Conservation (phyloP, 2,797 vertebrate genomes). For the Cryptoprocta ferox region DNA sequence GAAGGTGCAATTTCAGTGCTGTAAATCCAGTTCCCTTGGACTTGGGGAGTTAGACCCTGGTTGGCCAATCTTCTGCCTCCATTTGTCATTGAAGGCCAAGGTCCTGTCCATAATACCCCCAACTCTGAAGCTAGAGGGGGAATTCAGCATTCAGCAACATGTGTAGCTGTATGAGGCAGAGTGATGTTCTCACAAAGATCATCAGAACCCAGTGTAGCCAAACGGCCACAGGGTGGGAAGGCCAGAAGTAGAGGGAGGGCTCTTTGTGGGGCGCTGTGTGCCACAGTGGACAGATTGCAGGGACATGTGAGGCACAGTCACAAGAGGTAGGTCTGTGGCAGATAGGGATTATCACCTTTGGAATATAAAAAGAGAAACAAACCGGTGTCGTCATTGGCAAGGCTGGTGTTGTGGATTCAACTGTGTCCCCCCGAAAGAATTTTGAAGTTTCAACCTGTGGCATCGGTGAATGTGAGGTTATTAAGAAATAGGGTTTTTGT, state of each 20-base stretch:
- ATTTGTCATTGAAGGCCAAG: conserved; percentile 1
- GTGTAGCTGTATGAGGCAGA: background rate
- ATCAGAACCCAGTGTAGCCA: background rate
- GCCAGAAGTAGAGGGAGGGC: background rate
- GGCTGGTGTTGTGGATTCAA: background rate
- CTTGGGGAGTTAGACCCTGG: background rate
- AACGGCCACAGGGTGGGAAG: background rate
- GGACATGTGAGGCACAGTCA: background rate
- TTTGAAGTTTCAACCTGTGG: background rate
- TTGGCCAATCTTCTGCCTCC: background rate
- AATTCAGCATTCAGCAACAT: background rate
- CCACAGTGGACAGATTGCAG: background rate
- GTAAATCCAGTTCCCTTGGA: background rate
- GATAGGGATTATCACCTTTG: background rate
- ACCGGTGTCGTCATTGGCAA: background rate
- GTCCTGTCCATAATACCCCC: background rate
- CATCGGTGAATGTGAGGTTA: background rate
- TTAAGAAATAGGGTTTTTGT: background rate
- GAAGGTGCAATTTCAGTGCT: background rate
- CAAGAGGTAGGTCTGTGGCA: background rate
- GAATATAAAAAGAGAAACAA: background rate
- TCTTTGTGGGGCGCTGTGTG: background rate
- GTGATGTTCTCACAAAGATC: background rate
- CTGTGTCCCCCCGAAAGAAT: background rate
- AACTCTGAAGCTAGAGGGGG: background rate